These are phyloP conservation scores for Haemorhous mexicanus DNA, from an alignment of 2,113 vertebrate species.

Conservation along the genomic window DNA sequence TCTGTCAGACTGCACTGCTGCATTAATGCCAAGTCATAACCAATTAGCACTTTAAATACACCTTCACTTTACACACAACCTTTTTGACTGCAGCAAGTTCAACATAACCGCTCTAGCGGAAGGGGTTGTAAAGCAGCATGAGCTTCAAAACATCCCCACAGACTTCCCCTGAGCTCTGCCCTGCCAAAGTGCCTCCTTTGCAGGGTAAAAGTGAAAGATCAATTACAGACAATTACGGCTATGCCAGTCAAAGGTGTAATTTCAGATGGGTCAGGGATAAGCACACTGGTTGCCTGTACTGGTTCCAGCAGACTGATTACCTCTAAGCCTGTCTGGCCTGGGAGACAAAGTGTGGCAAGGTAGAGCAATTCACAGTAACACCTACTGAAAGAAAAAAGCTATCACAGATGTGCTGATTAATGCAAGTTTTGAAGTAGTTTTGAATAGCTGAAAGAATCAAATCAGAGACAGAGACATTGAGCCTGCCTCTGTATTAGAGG, in stretches of 20 bases:
- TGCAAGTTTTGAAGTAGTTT: neutral
- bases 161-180: neutral
- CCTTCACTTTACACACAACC: neutral
- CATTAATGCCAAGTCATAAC: neutral
- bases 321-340: neutral
- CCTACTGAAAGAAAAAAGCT: neutral
- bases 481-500: neutral
- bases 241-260: neutral
- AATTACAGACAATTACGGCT: neutral
- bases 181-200: neutral
- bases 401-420: neutral
- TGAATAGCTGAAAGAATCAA: neutral
- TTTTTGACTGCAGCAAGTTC: neutral
- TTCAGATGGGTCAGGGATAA: neutral
- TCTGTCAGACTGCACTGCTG: neutral
- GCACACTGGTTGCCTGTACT: neutral
- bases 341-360: neutral
- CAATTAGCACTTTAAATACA: neutral
- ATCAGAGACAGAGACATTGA: neutral
- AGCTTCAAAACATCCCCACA: neutral
- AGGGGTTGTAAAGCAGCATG: fast-evolving
- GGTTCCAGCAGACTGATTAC: neutral
- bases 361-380: neutral
- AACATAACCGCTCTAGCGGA: neutral
- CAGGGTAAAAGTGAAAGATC: neutral